phyloP scores from a whole-genome alignment of 1,140 invertebrate genomes.

The Neoseiulus cucumeris region DNA sequence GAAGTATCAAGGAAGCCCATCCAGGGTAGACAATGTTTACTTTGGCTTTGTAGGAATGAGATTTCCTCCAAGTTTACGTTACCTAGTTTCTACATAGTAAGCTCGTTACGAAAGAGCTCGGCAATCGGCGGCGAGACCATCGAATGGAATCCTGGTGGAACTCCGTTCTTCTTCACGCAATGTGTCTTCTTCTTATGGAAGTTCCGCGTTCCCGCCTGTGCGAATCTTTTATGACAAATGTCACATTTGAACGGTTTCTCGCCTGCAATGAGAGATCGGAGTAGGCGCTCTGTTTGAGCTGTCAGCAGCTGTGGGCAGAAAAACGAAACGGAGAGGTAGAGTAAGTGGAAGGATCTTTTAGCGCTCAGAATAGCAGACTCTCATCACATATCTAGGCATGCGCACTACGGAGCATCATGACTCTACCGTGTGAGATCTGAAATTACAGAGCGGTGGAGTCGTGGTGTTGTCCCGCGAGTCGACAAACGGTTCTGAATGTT shows the following conservation, averaged over 20 bases:
- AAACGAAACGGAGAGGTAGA: not conserved
- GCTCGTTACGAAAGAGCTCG: no score
- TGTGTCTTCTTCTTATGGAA: not conserved
- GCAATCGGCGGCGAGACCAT: no score
- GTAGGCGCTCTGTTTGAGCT: not conserved
- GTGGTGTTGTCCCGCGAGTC: no score
- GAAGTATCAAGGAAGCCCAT: no score
- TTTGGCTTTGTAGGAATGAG: no score
- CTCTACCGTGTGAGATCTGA: not conserved
- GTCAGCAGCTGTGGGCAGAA: not conserved
- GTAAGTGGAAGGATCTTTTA: not conserved
- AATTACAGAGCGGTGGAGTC: not conserved
- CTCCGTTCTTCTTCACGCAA: not conserved
- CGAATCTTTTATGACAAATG: not conserved
- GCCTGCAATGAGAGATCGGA: not conserved
- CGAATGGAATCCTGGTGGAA: not conserved
- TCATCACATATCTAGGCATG: not conserved
- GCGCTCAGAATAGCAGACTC: not conserved
- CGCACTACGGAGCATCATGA: not conserved
- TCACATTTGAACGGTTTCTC: not conserved
- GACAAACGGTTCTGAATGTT: no score
- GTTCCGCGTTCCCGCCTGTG: conserved; percentile 4
- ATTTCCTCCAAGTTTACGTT: no score
- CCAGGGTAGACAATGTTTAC: no score
- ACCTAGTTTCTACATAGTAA: no score